Evolutionary conservation across 2,888 invertebrate species (phyloP).

Genomic region (Pseudoips prasinana): DNA sequence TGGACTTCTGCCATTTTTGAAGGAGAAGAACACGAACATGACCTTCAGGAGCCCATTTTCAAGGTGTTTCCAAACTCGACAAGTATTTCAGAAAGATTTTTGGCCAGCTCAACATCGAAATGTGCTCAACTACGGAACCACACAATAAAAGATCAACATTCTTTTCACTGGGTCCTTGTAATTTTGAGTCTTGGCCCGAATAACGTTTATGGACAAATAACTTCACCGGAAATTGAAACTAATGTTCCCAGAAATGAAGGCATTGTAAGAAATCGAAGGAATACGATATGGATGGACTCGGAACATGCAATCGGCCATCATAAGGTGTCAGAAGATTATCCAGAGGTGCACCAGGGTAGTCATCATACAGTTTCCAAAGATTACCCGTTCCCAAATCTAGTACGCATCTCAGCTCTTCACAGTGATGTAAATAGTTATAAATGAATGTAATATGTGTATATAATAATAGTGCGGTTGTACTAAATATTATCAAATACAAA

Average conservation of each 20-base stretch:
- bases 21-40: too few relatives aligned
- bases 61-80: too few relatives aligned
- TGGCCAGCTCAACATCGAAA: not conserved
- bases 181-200: not conserved
- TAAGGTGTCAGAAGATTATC: slow-evolving; percentile 41
- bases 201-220: not conserved
- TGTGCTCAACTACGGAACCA: not conserved
- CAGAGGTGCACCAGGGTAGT: slow-evolving; percentile 27
- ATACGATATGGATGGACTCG: slow-evolving; percentile 16
- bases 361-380: slow-evolving; percentile 39
- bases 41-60: too few relatives aligned
- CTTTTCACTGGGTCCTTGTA: not conserved
- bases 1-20: too few relatives aligned
- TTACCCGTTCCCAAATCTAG: slow-evolving; percentile 36
- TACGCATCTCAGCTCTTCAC: too few relatives aligned
- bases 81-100: not conserved
- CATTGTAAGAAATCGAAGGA: slow-evolving; percentile 20
- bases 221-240: not conserved
- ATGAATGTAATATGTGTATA: too few relatives aligned
- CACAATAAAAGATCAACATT: not conserved
- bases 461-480: too few relatives aligned
- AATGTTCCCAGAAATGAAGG: not conserved
- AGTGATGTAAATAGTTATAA: too few relatives aligned
- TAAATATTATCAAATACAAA: too few relatives aligned
- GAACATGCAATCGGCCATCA: slow-evolving; percentile 27